These are phyloP conservation scores for Syrrhaptes paradoxus DNA, from an alignment of 2,113 vertebrate genomes.

Conservation along the genomic window DNA sequence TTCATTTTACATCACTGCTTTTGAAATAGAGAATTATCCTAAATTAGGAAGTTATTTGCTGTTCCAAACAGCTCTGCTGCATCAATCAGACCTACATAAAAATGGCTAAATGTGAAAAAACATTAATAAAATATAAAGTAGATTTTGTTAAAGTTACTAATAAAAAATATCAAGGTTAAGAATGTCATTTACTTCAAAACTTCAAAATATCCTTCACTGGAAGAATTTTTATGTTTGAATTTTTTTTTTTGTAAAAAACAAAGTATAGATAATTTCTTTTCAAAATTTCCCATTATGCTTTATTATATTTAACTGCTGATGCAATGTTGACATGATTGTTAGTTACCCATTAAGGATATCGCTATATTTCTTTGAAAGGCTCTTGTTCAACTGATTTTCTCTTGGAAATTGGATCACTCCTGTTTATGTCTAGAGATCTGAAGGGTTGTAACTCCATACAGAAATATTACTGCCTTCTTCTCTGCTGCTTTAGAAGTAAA, in stretches of 20 bases:
- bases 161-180: background rate
- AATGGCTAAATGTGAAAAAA: background rate
- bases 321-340: background rate
- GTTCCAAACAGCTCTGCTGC: background rate
- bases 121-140: background rate
- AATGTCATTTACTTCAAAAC: background rate
- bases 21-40: background rate
- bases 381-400: background rate
- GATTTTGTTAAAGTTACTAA: background rate
- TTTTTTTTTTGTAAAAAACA: background rate
- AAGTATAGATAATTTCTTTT: background rate
- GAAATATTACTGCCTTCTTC: background rate
- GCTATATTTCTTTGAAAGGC: background rate
- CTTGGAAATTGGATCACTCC: background rate
- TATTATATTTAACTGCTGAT: background rate
- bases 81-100: background rate
- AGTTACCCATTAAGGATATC: background rate
- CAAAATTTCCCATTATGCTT: background rate
- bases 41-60: background rate
- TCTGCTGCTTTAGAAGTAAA: background rate
- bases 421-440: background rate
- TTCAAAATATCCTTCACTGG: background rate
- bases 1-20: background rate
- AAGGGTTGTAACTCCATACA: background rate
- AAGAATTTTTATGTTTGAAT: background rate